phyloP scores from a whole-genome alignment of 37 sponge, comb jelly and placozoan genomes.

The Oscarella lobularis region DNA sequence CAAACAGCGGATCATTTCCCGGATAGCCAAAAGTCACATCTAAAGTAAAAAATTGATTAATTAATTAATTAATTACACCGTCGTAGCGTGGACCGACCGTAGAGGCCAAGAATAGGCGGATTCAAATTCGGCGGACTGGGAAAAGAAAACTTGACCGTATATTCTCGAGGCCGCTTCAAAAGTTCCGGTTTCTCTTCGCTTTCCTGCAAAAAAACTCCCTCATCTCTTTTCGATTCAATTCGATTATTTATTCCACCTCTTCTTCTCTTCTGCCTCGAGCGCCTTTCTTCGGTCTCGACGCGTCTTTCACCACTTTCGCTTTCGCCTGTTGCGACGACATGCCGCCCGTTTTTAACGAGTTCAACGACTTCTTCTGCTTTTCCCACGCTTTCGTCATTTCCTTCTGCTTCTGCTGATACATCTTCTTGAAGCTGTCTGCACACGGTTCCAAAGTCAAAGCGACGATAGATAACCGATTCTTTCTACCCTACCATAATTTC shows the following conservation, averaged over 20 bases:
- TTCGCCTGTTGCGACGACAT: conserved; percentile 58
- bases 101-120: conserved; percentile 91
- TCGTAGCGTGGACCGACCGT: conserved; percentile 36
- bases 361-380: conserved; percentile 62
- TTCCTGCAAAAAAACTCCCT: conserved; percentile 11
- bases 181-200: conserved; percentile 48
- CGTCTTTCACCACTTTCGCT: conserved; percentile 9
- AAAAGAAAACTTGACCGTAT: conserved; percentile 93
- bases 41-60: conserved; percentile 8
- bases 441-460: too few species aligned
- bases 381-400: conserved; percentile 83
- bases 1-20: conserved; percentile 48
- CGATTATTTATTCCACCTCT: conserved; percentile 12
- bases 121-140: conserved; percentile 87
- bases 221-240: too few species aligned
- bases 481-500: conserved; percentile 76
- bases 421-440: conserved; percentile 89
- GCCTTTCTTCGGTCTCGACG: conserved; percentile 13
- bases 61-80: neutral
- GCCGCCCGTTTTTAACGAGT: conserved; percentile 46
- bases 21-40: conserved; percentile 82
- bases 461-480: too few species aligned
- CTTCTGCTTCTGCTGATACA: conserved; percentile 79
- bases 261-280: conserved; percentile 15
- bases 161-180: conserved; percentile 78